Percentiles rank a stretch among this genome's conserved stretches.
These are phyloP conservation scores for Caenorhabditis macrosperma DNA, from an alignment of 2,888 invertebrate species.

Conservation along the genomic window DNA sequence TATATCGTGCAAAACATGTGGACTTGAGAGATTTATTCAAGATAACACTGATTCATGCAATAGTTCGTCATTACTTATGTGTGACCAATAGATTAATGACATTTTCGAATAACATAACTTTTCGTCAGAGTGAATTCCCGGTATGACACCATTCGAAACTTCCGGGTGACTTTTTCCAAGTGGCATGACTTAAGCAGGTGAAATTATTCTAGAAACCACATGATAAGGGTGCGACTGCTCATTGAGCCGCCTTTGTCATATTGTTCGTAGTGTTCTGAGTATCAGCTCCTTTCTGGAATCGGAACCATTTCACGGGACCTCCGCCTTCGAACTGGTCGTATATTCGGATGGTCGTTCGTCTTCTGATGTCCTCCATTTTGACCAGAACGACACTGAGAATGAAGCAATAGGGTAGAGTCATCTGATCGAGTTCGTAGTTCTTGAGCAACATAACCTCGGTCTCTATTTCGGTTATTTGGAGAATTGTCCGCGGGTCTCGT, in stretches of 20 bases:
- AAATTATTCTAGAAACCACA: background rate
- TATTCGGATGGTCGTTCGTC: background rate
- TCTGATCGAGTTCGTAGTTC: conserved; percentile 14
- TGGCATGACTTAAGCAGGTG: background rate
- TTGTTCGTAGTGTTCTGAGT: background rate
- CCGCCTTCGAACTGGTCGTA: background rate
- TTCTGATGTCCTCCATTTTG: background rate
- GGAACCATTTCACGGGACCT: conserved; percentile 1
- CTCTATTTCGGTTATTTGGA: background rate
- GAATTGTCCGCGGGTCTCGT: background rate
- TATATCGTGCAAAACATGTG: background rate
- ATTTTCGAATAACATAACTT: background rate
- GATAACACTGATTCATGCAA: background rate
- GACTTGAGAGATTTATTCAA: background rate
- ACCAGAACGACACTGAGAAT: background rate
- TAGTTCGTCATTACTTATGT: background rate
- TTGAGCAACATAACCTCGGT: conserved; percentile 10
- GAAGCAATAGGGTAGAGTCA: conserved; percentile 9
- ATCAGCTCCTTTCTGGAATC: background rate
- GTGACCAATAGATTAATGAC: background rate
- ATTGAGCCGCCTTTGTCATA: too few relatives aligned
- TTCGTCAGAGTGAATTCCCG: too few relatives aligned
- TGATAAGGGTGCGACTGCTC: too few relatives aligned
- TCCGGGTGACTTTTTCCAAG: background rate
- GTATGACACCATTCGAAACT: background rate